Evolutionary conservation across 2,888 invertebrate genomes (phyloP).

Genomic region (Ectemnius continuus): DNA sequence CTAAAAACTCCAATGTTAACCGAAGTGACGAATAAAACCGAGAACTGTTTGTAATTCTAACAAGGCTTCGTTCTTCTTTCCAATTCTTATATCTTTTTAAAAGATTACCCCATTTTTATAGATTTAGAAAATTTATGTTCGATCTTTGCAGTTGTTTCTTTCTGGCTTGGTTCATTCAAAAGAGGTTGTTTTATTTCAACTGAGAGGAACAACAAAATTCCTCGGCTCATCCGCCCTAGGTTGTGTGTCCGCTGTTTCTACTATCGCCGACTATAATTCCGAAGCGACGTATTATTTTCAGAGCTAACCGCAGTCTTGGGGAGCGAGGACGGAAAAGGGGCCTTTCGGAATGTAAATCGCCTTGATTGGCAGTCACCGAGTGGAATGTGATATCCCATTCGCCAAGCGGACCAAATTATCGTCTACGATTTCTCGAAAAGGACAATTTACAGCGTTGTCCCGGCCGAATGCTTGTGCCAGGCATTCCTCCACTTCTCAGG

Average conservation of each 20-base stretch:
- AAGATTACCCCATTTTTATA: too few species aligned
- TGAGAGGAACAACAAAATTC: too few species aligned
- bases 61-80: too few species aligned
- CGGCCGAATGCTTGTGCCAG: not conserved
- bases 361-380: conserved; percentile 49
- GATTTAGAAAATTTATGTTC: too few species aligned
- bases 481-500: not conserved
- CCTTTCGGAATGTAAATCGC: conserved; percentile 56
- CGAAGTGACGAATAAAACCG: not conserved
- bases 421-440: not conserved
- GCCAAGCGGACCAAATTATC: not conserved
- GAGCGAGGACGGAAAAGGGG: conserved; percentile 31
- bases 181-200: too few species aligned
- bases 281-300: conserved; percentile 58
- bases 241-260: conserved; percentile 18
- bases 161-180: too few species aligned
- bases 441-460: not conserved
- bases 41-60: not conserved
- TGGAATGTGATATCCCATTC: conserved; percentile 27
- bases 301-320: conserved; percentile 54
- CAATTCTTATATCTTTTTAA: too few species aligned
- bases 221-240: too few species aligned
- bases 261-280: conserved; percentile 53
- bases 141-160: too few species aligned
- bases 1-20: conserved; percentile 6